Base-by-base conservation (phyloP, 1,140 invertebrate genomes). In the Dreissena rostriformis region DNA sequence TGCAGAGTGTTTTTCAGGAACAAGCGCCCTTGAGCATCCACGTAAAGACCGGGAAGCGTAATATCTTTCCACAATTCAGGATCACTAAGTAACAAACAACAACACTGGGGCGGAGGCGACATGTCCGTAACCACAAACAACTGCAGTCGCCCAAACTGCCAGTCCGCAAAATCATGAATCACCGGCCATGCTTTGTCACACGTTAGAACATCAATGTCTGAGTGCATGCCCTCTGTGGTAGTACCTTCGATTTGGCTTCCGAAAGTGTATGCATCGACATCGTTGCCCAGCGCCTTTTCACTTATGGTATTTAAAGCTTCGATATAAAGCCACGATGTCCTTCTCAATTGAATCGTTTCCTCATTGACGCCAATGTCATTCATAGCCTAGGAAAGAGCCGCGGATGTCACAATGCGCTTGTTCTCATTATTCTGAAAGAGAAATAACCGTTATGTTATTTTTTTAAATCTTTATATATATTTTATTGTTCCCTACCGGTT, bases 201-300 rank as follows among this genome's bases (percentile, higher is more conserved):
- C 12, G 2, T 2, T 61, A 61, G 57, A 19, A 24, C 22, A 61
- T 61, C 57, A n/a, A 61, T 5, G 22, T 61, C 57, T 61, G 57
- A 61, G 17, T 61, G 17, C 57, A 61, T 61, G 4, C 57, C 57
- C 12, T n/a, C 17, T n/a, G 57, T 61, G 2, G 57, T 61, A 4
- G 57, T 61, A 24, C 57, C 57, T 61, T 61, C 57, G 57, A 6
- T 61, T 61, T 61, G 57, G 22, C 57, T 61, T 61, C 57, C 57
- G 22, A 61, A 61, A 19, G 4, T 61, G 22, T n/a, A 61, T n/a
- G 6, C 6, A 2, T 61, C 57, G 8, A 8, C n/a, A n/a, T n/a
- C 2, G 12, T 11, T 4, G 22, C 17, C 2, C 17, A 2, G n/a
- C n/a, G n/a, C n/a, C n/a, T 61, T 61, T 5, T 6, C 4, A 19